phyloP scores from a whole-genome alignment of 1,140 invertebrate genomes.

The Drosophila chauvacae region DNA sequence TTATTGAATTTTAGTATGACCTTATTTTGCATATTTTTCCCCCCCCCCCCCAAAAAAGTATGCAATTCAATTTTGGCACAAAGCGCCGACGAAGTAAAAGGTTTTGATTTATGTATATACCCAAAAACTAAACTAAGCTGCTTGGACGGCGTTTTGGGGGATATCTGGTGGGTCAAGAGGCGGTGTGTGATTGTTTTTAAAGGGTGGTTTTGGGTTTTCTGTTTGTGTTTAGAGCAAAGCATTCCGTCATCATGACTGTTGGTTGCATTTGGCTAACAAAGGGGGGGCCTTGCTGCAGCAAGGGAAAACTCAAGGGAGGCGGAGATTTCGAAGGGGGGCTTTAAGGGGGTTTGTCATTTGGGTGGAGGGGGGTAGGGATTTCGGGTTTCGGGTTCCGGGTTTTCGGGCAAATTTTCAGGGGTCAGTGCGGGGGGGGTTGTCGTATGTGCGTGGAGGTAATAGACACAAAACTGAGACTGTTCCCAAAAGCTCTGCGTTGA shows the following conservation, averaged over 20 bases:
- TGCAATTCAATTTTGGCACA: not conserved
- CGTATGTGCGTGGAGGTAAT: constrained; percentile 29
- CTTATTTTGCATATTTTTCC: not conserved
- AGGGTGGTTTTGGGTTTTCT: constrained; percentile 4
- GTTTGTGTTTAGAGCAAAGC: constrained; percentile 34
- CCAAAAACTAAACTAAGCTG: constrained; percentile 31
- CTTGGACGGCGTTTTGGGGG: not conserved
- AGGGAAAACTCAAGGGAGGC: not conserved
- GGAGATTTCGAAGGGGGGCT: not conserved
- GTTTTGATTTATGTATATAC: constrained; percentile 36
- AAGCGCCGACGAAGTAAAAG: constrained; percentile 5
- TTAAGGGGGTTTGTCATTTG: not conserved
- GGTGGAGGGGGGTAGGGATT: not conserved
- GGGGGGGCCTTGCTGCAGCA: constrained; percentile 2
- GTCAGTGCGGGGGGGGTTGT: not conserved
- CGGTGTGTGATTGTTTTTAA: constrained; percentile 6
- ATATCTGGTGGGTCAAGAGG: not conserved
- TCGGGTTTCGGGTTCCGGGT: constrained; percentile 14
- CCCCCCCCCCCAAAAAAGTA: not conserved
- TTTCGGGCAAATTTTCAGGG: constrained; percentile 11
- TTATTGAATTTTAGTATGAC: not conserved
- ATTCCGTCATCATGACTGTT: constrained; percentile 38
- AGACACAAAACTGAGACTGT: constrained; percentile 44
- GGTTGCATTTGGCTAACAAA: constrained; percentile 39
- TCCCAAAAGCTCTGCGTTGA: constrained; percentile 31